Percentiles rank a stretch among this genome's conserved stretches.
phyloP scores from a whole-genome alignment of 2,113 vertebrate species.

The Opisthocomus hoazin region DNA sequence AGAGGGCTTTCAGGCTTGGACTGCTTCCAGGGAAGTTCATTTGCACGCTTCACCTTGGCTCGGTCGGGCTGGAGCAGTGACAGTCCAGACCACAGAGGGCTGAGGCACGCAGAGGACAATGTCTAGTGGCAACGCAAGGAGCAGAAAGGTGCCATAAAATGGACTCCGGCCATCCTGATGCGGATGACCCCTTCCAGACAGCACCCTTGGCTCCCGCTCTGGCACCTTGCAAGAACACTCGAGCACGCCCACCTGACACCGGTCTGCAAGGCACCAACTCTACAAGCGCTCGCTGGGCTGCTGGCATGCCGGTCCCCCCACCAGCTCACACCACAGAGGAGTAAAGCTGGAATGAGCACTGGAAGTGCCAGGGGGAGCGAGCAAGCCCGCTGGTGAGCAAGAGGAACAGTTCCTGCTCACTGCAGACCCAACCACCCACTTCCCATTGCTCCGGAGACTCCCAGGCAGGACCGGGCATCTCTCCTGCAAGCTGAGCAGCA shows the following conservation, averaged over 20 bases:
- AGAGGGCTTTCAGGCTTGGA: background rate
- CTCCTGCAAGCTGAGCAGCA: background rate
- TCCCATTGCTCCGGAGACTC: background rate
- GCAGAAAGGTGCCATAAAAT: background rate
- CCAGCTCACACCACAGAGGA: background rate
- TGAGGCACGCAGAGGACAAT: background rate
- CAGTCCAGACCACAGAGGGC: background rate
- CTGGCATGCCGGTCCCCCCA: background rate
- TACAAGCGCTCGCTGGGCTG: background rate
- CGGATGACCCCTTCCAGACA: background rate
- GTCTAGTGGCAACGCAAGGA: background rate
- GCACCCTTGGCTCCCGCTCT: background rate
- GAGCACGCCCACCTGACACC: background rate
- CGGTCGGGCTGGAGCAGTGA: background rate
- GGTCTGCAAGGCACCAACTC: background rate
- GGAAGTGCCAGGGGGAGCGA: background rate
- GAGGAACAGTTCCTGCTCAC: background rate
- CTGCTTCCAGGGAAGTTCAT: background rate
- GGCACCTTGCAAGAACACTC: background rate
- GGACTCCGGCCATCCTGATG: background rate
- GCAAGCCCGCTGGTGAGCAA: background rate
- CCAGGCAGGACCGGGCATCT: background rate
- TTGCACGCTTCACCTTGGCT: background rate
- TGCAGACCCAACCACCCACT: background rate
- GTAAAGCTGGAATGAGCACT: background rate